phyloP scores from a whole-genome alignment of 2,888 invertebrate species.

The Parthenolecanium corni region DNA sequence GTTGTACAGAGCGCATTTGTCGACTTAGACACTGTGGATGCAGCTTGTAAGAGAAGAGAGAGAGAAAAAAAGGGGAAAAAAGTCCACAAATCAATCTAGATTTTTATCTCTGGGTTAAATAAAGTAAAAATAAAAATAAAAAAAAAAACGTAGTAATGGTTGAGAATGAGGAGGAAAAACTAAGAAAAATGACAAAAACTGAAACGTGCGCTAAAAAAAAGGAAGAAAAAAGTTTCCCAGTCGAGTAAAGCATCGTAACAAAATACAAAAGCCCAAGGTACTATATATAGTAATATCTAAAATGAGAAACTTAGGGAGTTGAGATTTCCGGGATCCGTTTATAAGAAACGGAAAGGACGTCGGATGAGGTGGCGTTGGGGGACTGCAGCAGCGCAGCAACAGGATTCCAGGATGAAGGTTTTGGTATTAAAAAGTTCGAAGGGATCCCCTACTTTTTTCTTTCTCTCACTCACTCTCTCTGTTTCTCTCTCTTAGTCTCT shows the following conservation, averaged over 20 bases:
- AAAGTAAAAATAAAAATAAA: background rate
- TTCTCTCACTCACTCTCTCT: no score
- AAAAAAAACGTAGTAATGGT: background rate
- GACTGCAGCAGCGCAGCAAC: no score
- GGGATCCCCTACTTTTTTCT: no score
- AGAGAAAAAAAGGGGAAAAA: background rate
- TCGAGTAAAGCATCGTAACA: constrained; percentile 13
- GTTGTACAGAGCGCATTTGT: background rate
- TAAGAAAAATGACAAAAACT: no score
- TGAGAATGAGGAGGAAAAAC: background rate
- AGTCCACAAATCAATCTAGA: constrained; percentile 1
- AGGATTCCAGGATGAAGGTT: constrained; percentile 4
- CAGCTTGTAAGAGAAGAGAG: background rate
- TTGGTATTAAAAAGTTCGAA: constrained; percentile 26
- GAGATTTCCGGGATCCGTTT: constrained; percentile 27
- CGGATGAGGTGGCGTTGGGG: constrained; percentile 4
- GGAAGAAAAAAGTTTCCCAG: background rate
- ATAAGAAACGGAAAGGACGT: constrained; percentile 24
- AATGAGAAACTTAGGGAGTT: constrained; percentile 28
- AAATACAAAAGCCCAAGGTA: constrained; percentile 21
- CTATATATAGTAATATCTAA: constrained; percentile 24
- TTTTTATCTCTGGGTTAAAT: background rate
- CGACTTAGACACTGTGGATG: background rate
- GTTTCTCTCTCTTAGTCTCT: no score
- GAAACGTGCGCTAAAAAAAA: background rate